Conservation (phyloP, 2,888 invertebrate species). For the Tanypteryx hageni region DNA sequence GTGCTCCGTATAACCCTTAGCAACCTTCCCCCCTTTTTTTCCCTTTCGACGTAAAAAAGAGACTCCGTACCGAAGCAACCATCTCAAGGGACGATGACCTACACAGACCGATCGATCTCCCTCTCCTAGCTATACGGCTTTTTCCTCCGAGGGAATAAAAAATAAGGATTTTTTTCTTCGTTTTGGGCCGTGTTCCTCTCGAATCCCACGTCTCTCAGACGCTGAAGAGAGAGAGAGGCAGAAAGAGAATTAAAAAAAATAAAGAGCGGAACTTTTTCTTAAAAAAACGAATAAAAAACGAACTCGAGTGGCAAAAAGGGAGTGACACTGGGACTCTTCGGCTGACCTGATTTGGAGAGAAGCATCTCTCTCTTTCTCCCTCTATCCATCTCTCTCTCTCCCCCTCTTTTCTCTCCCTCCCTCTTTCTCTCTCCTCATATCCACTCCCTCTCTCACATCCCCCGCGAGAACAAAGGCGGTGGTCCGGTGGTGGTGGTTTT, state of each 20-base stretch:
- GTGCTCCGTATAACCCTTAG: background rate
- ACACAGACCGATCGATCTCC: conserved; percentile 42
- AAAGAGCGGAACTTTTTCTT: background rate
- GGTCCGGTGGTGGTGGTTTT: background rate
- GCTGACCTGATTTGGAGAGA: conserved; percentile 9
- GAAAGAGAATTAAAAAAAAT: background rate
- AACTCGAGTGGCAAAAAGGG: background rate
- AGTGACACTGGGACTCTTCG: conserved; percentile 24
- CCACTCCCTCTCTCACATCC: background rate
- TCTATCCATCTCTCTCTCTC: background rate
- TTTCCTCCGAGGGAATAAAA: conserved; percentile 12
- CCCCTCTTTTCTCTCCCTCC: background rate
- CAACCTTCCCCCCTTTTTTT: background rate
- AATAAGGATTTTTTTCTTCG: background rate
- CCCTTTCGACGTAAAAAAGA: background rate
- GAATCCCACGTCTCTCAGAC: conserved; percentile 19
- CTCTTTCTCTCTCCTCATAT: background rate
- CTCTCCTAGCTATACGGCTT: conserved; percentile 6
- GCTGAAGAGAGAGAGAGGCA: conserved; percentile 17
- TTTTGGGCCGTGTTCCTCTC: background rate
- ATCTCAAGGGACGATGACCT: conserved; percentile 61
- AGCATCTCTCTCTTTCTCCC: background rate
- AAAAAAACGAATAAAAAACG: background rate
- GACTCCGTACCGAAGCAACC: background rate
- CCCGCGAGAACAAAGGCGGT: conserved; percentile 18